Evolutionary conservation across 2,888 invertebrate genomes (phyloP), one percentile per base, ranked within the genome.

Genomic region (Pachycephus smyrnensis): DNA sequence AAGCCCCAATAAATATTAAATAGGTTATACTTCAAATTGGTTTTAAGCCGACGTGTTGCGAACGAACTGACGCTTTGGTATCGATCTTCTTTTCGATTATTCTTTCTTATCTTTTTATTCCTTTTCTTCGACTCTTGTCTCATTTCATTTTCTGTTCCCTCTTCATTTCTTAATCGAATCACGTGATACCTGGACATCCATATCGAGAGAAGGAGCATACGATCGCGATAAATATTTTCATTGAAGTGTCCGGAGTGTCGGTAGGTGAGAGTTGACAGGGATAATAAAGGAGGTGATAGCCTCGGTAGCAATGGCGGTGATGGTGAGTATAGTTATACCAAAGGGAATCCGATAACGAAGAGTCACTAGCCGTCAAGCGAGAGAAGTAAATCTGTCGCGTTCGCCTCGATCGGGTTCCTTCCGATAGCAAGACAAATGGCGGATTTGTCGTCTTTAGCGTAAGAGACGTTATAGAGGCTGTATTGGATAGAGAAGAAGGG

Each of bases 1-100:
- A 75, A 15, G 68, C 68, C 31, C 36, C 71, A 40, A 76, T 71
- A 76, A 76, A 76, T 76, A 76, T 76, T 37, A 71, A 71, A 76
- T 76, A 36, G 71, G 71, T 37, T 71, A 76, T 40, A 76, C 31
- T 71, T 76, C 36, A 33, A 71, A 76, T 75, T 69, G 75, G 75
- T 33, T 75, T 35, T 30, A 75, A 69, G 55, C 55, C 55, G 23
- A 55, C 55, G 55, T 55, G 23, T 55, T 23, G 55, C 55, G 23
- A 23, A 23, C 23, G 55, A 55, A 55, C 55, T 55, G 55, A 55
- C 55, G 55, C 23, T 55, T 55, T 55, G 55, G 9, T 55, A 23
- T 75, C n/a, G 37, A 55, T 31, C 32, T 31, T 75, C 11, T 31
- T 37, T 31, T 30, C 30, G n/a, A 55, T 23, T 55, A 55, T 2